phyloP scores from a whole-genome alignment of 2,888 invertebrate genomes.

The Drosophila paranaensis region DNA sequence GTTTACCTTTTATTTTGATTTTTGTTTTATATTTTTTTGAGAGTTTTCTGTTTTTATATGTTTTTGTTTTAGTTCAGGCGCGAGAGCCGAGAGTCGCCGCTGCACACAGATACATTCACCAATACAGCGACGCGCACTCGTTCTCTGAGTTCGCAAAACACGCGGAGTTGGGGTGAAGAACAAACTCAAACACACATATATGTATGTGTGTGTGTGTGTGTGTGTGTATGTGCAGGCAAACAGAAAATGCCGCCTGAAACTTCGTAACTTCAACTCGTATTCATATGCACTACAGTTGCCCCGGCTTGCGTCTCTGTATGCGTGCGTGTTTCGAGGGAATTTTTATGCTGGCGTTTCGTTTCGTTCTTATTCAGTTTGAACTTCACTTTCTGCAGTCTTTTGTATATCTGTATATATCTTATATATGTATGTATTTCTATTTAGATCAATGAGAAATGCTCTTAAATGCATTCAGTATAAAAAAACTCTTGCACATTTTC shows the following conservation, averaged over 20 bases:
- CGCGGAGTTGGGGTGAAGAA: constrained; percentile 39
- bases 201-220: background rate
- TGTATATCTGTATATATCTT: background rate
- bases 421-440: background rate
- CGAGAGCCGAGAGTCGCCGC: constrained; percentile 6
- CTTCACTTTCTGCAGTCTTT: constrained; percentile 33
- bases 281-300: constrained; percentile 51
- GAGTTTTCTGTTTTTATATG: constrained; percentile 1
- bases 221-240: constrained; percentile 10
- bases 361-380: constrained; percentile 57
- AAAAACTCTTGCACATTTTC: constrained; percentile 6
- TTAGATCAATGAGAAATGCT: constrained; percentile 41
- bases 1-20: constrained; percentile 64
- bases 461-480: constrained; percentile 52
- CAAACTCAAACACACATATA: constrained; percentile 32
- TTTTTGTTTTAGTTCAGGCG: constrained; percentile 23
- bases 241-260: constrained; percentile 53
- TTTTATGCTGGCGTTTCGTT: constrained; percentile 64
- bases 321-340: constrained; percentile 45
- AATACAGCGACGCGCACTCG: constrained; percentile 21
- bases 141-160: constrained; percentile 32
- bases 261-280: constrained; percentile 30
- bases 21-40: constrained; percentile 6
- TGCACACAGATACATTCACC: constrained; percentile 17
- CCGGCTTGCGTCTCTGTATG: constrained; percentile 26